A percentile compares a stretch with the other conserved stretches of the same genome.
These are phyloP conservation scores for Sinentomon sp. DNA, from an alignment of 2,888 invertebrate genomes.

Conservation along the genomic window DNA sequence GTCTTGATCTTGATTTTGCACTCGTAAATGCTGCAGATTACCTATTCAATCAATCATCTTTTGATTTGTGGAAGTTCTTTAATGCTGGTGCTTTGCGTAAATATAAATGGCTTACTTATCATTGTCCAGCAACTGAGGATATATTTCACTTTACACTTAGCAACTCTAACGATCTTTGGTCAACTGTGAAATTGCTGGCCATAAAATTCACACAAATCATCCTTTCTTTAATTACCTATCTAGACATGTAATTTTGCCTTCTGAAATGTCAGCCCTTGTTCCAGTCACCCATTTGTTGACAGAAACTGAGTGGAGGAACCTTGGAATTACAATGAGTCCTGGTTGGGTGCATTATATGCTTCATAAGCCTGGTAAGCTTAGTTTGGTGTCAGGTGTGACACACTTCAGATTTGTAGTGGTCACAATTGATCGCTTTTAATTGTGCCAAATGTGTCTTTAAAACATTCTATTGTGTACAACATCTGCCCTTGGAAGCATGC, in stretches of 20 bases:
- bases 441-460: too few relatives aligned
- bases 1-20: too few relatives aligned
- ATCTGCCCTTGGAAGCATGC: too few relatives aligned
- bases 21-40: too few relatives aligned
- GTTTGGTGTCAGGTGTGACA: too few relatives aligned
- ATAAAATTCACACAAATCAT: neutral
- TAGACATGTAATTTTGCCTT: conserved; percentile 72
- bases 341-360: conserved; percentile 75
- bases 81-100: too few relatives aligned
- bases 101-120: too few relatives aligned
- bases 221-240: conserved; percentile 7
- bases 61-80: too few relatives aligned
- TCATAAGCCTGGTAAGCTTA: conserved; percentile 45
- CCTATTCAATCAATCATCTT: too few relatives aligned
- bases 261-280: conserved; percentile 52
- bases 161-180: neutral
- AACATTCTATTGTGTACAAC: too few relatives aligned
- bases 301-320: conserved; percentile 77
- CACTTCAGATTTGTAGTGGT: too few relatives aligned
- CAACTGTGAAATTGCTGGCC: neutral
- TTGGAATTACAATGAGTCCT: conserved; percentile 80
- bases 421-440: too few relatives aligned
- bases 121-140: neutral
- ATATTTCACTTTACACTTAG: neutral
- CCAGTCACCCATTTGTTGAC: conserved; percentile 76